Evolutionary conservation across 2,113 vertebrate species (phyloP), one percentile per base, ranked within the genome.

Genomic region (Ptilonorhynchus violaceus): DNA sequence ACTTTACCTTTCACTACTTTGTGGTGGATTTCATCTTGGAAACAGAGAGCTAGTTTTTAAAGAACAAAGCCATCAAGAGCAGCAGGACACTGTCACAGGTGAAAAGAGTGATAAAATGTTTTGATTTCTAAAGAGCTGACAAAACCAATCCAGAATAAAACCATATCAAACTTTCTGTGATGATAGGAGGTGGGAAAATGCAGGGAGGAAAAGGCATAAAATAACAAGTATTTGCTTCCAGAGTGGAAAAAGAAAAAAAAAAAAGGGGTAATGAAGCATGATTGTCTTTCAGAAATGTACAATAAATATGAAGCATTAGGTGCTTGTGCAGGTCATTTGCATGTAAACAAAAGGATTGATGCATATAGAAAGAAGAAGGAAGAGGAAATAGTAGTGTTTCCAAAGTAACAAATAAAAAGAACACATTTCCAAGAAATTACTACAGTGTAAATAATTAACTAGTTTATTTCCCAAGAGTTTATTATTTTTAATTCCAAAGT

Each of bases 61-160:
- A 91, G 37, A 88, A 80, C 25, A 88, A 90, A 94, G 55, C 21
- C 20, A 66, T 50, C 35, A 83, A 58, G 46, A 83, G 33, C 82
- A 92, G 60, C 63, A 62, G 53, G 49, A 85, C 10, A 41, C 31
- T n/a, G 22, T 69, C 2, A 1, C 27, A 72, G 46, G 47, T 69
- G 19, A 87, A 79, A 49, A 91, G 30, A 89, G 33, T 0, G 4
- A 69, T 46, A 47, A 94, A 85, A 85, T 63, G 49, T 68, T 89
- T 85, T 58, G 7, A 59, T 79, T 95, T 89, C 53, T 66, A 64
- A 88, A 73, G 39, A 16, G 53, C 3, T 75, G 46, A 67, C 20
- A 81, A 87, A 77, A 73, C 10, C 27, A 80, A 81, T 19, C 33
- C 74, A 90, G 66, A 88, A 88, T 47, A 72, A 93, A 94, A 75